phyloP scores from a whole-genome alignment of 1,140 invertebrate species.

The Tribolium madens region DNA sequence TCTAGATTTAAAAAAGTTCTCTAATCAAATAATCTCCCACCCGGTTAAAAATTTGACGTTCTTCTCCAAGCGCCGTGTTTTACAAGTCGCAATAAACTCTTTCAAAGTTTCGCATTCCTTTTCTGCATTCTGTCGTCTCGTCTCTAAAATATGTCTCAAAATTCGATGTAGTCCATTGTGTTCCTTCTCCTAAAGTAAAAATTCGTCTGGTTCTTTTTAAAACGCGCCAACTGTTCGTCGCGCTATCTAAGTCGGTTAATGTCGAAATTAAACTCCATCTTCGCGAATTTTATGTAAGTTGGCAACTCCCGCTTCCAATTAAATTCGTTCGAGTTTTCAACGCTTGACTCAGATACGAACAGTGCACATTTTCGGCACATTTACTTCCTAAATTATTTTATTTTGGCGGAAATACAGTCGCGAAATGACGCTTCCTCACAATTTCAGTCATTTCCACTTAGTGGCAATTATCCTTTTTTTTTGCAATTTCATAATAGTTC shows the following conservation, averaged over 20 bases:
- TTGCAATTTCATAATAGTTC: no score
- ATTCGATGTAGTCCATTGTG: not conserved
- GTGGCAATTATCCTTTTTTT: no score
- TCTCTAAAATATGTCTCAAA: not conserved
- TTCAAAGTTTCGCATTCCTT: not conserved
- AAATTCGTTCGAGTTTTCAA: constrained; percentile 34
- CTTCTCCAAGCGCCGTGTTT: not conserved
- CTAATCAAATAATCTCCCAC: no score
- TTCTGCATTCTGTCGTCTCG: not conserved
- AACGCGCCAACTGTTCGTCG: constrained; percentile 21
- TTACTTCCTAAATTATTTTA: constrained; percentile 23
- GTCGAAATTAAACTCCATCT: constrained; percentile 36
- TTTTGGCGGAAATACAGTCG: constrained; percentile 20
- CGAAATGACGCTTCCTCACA: constrained; percentile 15
- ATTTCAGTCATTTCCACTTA: not conserved
- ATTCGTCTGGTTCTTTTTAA: constrained; percentile 2
- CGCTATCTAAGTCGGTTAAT: constrained; percentile 33
- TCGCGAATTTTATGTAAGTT: constrained; percentile 32
- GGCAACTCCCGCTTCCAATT: constrained; percentile 21
- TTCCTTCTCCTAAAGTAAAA: not conserved
- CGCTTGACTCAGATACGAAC: constrained; percentile 1
- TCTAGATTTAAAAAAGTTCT: no score
- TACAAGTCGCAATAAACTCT: not conserved
- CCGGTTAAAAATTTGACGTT: no score
- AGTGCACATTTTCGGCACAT: constrained; percentile 16